These are phyloP conservation scores for Pangasius djambal DNA, from an alignment of 2,797 vertebrate genomes.

Conservation along the genomic window DNA sequence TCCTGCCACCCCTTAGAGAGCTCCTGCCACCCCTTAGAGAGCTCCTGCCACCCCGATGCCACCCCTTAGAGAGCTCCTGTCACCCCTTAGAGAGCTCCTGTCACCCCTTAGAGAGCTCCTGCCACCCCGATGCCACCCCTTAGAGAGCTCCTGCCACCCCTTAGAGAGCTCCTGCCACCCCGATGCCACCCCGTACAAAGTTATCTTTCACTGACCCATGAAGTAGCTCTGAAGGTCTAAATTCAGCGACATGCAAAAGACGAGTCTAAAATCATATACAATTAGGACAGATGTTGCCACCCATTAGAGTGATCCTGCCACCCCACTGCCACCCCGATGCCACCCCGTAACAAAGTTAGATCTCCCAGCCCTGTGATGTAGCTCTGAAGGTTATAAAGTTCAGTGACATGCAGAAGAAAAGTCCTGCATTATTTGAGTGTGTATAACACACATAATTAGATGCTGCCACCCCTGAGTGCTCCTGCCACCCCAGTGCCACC, in stretches of 20 bases:
- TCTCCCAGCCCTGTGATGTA: neutral
- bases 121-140: neutral
- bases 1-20: neutral
- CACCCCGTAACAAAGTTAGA: neutral
- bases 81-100: neutral
- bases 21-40: neutral
- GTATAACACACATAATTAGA: too few species aligned
- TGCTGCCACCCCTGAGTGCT: too few species aligned
- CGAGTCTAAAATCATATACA: neutral
- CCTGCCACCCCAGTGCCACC: neutral
- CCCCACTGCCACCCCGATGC: neutral
- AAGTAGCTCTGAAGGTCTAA: too few species aligned
- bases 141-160: neutral
- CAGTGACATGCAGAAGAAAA: neutral
- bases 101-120: too few species aligned
- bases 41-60: neutral
- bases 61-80: neutral
- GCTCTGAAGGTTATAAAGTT: neutral
- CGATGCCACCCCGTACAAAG: neutral
- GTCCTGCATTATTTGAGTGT: too few species aligned
- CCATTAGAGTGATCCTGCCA: neutral
- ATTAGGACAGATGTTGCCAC: neutral
- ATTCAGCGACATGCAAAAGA: too few species aligned
- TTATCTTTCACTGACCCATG: neutral
- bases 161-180: neutral